Percentiles rank a stretch among this genome's conserved stretches.
These are phyloP conservation scores for Bombylius major DNA, from an alignment of 2,888 invertebrate genomes.

Conservation along the genomic window DNA sequence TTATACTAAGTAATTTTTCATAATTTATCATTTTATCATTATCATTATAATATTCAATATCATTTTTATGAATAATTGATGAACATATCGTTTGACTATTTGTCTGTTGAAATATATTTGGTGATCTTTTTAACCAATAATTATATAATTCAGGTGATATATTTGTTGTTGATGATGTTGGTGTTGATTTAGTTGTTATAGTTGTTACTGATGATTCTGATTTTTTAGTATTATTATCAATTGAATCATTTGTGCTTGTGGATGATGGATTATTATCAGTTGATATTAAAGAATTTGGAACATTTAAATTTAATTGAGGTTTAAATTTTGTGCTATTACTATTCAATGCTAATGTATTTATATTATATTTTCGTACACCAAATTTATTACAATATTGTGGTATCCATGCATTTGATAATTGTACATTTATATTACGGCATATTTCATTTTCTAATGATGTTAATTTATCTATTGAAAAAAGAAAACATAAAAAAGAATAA, in stretches of 20 bases:
- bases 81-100: constrained; percentile 17
- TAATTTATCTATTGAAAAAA: constrained; percentile 24
- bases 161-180: neutral
- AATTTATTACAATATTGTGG: constrained; percentile 46
- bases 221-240: constrained; percentile 4
- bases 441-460: constrained; percentile 40
- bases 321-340: constrained; percentile 24
- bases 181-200: neutral
- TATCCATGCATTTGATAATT: constrained; percentile 48
- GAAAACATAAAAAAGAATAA: no score
- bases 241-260: no score
- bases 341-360: constrained; percentile 18
- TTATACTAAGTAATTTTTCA: neutral
- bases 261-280: no score
- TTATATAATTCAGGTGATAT: constrained; percentile 13
- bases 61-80: constrained; percentile 19
- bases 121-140: constrained; percentile 20
- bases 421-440: constrained; percentile 39
- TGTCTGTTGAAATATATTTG: constrained; percentile 20
- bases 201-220: neutral
- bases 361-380: constrained; percentile 16
- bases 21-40: neutral
- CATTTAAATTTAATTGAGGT: constrained; percentile 29
- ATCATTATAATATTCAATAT: constrained; percentile 13
- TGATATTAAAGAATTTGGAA: constrained; percentile 21